These are phyloP conservation scores for Apostichopus leukothele DNA, from an alignment of 53 echinoderm and acorn worm genomes.

Conservation along the genomic window DNA sequence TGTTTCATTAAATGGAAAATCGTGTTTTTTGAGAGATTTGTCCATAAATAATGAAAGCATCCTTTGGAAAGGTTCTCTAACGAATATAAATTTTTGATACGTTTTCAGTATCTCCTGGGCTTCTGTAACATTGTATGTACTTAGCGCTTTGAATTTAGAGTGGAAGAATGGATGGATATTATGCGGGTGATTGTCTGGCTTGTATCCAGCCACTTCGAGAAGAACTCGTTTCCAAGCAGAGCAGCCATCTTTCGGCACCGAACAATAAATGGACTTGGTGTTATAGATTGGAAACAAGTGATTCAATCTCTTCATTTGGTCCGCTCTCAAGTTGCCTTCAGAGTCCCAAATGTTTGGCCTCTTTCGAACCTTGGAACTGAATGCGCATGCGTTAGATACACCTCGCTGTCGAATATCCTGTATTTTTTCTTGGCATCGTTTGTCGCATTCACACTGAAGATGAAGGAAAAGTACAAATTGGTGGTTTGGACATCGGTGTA, in stretches of 20 bases:
- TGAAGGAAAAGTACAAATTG: too few relatives aligned
- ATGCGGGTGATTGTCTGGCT: not conserved
- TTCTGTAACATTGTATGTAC: slow-evolving; percentile 1
- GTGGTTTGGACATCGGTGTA: too few relatives aligned
- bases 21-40: too few relatives aligned
- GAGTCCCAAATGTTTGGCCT: slow-evolving; percentile 11
- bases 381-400: not conserved
- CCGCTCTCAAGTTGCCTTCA: not conserved
- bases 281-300: slow-evolving; percentile 26
- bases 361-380: not conserved
- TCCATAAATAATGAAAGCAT: slow-evolving; percentile 35
- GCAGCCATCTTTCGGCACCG: slow-evolving; percentile 31
- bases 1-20: too few relatives aligned
- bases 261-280: slow-evolving; percentile 2
- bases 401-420: not conserved
- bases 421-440: not conserved
- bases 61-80: slow-evolving; percentile 24
- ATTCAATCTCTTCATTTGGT: slow-evolving; percentile 22
- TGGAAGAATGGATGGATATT: slow-evolving; percentile 22
- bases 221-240: slow-evolving; percentile 18
- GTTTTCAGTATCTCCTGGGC: slow-evolving; percentile 17
- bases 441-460: not conserved
- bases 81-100: slow-evolving; percentile 32
- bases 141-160: not conserved
- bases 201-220: not conserved